Conservation (phyloP, 2,113 vertebrate species). For the Cyprinodon tularosa region DNA sequence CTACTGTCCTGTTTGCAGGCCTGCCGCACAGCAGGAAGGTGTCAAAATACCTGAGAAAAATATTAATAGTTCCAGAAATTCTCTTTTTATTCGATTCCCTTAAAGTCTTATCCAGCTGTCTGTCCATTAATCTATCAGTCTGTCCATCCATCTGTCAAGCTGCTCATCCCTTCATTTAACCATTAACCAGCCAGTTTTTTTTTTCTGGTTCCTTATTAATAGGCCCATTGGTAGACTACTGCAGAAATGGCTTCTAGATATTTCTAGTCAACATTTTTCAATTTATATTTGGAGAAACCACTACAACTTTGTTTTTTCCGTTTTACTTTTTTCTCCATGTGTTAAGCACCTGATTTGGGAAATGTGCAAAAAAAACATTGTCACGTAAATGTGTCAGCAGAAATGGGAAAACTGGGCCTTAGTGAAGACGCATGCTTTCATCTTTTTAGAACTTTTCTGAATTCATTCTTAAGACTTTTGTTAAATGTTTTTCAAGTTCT, state of each 20-base stretch:
- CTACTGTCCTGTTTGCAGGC: too few relatives aligned
- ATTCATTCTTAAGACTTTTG: background rate
- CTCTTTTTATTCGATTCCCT: background rate
- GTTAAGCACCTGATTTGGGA: background rate
- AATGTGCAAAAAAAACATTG: background rate
- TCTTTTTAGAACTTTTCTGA: background rate
- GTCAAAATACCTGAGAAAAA: background rate
- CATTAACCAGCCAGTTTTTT: background rate
- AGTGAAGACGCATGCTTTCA: too few relatives aligned
- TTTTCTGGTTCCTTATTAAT: background rate
- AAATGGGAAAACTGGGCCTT: too few relatives aligned
- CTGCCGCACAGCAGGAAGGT: too few relatives aligned
- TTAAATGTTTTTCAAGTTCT: background rate
- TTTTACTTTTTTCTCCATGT: background rate
- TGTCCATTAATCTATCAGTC: background rate
- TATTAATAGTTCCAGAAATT: background rate
- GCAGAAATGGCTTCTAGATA: background rate
- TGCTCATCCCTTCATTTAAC: background rate
- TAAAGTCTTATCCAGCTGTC: background rate
- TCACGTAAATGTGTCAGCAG: too few relatives aligned
- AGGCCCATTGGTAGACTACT: background rate
- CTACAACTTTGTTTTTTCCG: background rate
- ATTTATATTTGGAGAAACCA: background rate
- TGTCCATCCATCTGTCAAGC: background rate
- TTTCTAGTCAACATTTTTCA: background rate